Conservation (phyloP, 2,888 invertebrate species). For the Mylabris sibirica region DNA sequence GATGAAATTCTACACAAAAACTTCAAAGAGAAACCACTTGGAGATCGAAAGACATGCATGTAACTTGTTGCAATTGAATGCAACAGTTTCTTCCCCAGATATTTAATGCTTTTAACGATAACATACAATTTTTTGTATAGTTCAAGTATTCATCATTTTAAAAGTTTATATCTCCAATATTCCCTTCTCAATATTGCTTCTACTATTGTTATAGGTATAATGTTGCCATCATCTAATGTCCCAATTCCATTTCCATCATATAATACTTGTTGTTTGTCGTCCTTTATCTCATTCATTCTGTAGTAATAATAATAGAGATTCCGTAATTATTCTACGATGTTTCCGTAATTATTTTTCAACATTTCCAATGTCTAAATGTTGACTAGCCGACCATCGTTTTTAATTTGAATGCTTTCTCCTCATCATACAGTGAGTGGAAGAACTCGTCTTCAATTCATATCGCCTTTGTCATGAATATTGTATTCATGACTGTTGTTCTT, state of each 20-base stretch:
- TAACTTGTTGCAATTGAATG: neutral
- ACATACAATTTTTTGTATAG: neutral
- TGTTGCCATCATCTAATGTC: neutral
- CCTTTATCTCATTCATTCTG: neutral
- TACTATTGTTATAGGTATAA: too few relatives aligned
- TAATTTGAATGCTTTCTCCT: conserved; percentile 53
- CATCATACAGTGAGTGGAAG: conserved; percentile 40
- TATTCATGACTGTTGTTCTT: conserved; percentile 52
- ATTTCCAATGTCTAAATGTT: conserved; percentile 36
- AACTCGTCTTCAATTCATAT: conserved; percentile 45
- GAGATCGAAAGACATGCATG: too few relatives aligned
- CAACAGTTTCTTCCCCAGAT: neutral
- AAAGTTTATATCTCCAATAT: neutral
- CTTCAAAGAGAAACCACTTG: too few relatives aligned
- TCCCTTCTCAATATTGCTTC: neutral
- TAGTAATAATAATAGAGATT: neutral
- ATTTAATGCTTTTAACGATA: neutral
- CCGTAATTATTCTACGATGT: conserved; percentile 30
- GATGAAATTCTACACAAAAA: neutral
- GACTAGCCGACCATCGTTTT: conserved; percentile 52
- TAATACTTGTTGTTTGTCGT: neutral
- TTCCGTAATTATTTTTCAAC: conserved; percentile 45
- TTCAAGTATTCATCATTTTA: conserved; percentile 4
- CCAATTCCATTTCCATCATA: conserved; percentile 1
- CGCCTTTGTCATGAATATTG: conserved; percentile 54